Conservation (phyloP, 2,888 invertebrate species). For the Lypha dubia region DNA sequence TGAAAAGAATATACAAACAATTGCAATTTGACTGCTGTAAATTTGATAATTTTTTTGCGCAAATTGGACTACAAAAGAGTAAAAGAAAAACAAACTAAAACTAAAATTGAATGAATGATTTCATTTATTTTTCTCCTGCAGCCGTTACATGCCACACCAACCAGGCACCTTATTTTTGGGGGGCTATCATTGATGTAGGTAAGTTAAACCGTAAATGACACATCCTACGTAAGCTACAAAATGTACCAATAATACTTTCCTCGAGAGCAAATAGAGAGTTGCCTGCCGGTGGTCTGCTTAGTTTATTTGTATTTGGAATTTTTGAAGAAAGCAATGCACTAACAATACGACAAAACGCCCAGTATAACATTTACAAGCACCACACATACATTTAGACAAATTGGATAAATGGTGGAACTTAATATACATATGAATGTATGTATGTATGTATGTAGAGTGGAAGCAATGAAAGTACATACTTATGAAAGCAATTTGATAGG, state of each 20-base stretch:
- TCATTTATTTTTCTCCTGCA: constrained; percentile 19
- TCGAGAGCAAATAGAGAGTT: neutral
- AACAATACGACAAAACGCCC: constrained; percentile 23
- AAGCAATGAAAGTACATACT: neutral
- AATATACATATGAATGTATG: no score
- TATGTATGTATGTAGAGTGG: neutral
- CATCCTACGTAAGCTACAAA: neutral
- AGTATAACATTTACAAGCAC: constrained; percentile 25
- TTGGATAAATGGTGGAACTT: constrained; percentile 23
- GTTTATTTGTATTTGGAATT: neutral
- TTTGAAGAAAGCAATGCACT: constrained; percentile 3
- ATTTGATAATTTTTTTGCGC: constrained; percentile 58
- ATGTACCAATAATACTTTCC: neutral
- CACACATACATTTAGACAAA: constrained; percentile 42
- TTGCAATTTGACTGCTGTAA: constrained; percentile 66
- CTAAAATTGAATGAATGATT: constrained; percentile 43
- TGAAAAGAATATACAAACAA: constrained; percentile 40
- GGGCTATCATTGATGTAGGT: constrained; percentile 62
- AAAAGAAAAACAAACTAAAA: constrained; percentile 13
- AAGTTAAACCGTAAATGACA: constrained; percentile 47
- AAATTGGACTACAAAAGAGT: constrained; percentile 60
- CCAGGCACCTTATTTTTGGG: neutral
- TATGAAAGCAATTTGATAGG: constrained; percentile 2
- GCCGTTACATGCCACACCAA: neutral
- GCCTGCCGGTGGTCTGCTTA: constrained; percentile 4